Evolutionary conservation across 1,140 invertebrate genomes (phyloP).

Genomic region (Drosophila yakuba): DNA sequence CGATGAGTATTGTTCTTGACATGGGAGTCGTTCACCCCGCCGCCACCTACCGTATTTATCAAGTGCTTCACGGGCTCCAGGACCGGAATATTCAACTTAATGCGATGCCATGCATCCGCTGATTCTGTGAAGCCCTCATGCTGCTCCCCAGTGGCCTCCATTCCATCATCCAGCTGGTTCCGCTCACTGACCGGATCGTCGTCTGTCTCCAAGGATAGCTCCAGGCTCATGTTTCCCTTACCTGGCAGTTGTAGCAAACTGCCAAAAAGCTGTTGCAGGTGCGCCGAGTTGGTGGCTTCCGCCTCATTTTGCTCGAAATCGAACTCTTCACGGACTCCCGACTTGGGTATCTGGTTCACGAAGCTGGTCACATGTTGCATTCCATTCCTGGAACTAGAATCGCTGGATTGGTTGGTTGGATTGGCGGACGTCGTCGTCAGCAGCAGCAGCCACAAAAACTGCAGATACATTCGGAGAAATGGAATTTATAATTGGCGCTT

Average conservation of each 20-base stretch:
- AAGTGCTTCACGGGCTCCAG: conserved; percentile 75
- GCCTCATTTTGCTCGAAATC: conserved; percentile 68
- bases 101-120: conserved; percentile 53
- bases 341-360: conserved; percentile 32
- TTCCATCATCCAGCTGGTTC: conserved; percentile 52
- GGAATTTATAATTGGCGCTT: conserved; percentile 36
- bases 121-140: conserved; percentile 58
- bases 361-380: conserved; percentile 62
- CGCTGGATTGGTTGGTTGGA: conserved; percentile 11
- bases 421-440: conserved; percentile 30
- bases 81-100: conserved; percentile 71
- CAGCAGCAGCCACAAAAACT: conserved; percentile 59
- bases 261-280: conserved; percentile 55
- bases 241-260: conserved; percentile 53
- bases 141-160: conserved; percentile 48
- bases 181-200: conserved; percentile 52
- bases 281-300: conserved; percentile 58
- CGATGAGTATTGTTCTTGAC: conserved; percentile 63
- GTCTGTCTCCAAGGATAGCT: conserved; percentile 45
- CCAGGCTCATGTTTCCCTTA: conserved; percentile 26
- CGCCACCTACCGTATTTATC: conserved; percentile 70
- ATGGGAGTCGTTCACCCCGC: conserved; percentile 67
- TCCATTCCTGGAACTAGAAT: not conserved
- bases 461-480: conserved; percentile 15
- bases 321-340: conserved; percentile 48